Conservation (phyloP, 2,113 vertebrate species). For the Phrynocephalus versicolor region DNA sequence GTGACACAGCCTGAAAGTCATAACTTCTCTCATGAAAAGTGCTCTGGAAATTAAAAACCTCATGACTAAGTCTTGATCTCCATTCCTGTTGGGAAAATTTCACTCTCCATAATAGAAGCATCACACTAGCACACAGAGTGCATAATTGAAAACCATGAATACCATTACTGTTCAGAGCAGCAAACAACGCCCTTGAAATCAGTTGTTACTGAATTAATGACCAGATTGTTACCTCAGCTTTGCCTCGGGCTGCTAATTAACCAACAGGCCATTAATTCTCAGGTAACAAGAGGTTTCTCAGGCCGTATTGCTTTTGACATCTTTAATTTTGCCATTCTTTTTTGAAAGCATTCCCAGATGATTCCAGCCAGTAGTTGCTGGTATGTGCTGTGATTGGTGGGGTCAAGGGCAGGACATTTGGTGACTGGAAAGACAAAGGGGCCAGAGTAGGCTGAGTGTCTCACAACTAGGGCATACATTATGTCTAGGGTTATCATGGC, state of each 20-base stretch:
- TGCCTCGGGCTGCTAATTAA: conserved; percentile 68
- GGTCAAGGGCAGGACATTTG: neutral
- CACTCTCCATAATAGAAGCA: conserved; percentile 23
- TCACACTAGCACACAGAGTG: neutral
- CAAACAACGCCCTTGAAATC: conserved; percentile 63
- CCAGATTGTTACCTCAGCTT: conserved; percentile 60
- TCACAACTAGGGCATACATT: neutral
- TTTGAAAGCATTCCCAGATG: conserved; percentile 47
- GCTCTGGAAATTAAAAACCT: neutral
- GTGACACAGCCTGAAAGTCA: neutral
- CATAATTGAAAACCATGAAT: conserved; percentile 43
- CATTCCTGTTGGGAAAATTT: conserved; percentile 18
- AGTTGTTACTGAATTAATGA: conserved; percentile 65
- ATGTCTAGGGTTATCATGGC: neutral
- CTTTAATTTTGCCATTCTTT: conserved; percentile 54
- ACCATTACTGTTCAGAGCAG: conserved; percentile 65
- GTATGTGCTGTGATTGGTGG: neutral
- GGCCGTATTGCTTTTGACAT: conserved; percentile 60
- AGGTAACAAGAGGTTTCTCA: conserved; percentile 66
- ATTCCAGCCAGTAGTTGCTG: conserved; percentile 14
- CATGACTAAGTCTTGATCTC: conserved; percentile 23
- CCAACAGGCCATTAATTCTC: conserved; percentile 70
- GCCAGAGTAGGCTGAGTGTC: neutral
- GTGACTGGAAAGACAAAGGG: neutral
- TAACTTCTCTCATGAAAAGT: neutral